These are phyloP conservation scores for Vollenhovia emeryi DNA, from an alignment of 1,140 invertebrate genomes.

Conservation along the genomic window DNA sequence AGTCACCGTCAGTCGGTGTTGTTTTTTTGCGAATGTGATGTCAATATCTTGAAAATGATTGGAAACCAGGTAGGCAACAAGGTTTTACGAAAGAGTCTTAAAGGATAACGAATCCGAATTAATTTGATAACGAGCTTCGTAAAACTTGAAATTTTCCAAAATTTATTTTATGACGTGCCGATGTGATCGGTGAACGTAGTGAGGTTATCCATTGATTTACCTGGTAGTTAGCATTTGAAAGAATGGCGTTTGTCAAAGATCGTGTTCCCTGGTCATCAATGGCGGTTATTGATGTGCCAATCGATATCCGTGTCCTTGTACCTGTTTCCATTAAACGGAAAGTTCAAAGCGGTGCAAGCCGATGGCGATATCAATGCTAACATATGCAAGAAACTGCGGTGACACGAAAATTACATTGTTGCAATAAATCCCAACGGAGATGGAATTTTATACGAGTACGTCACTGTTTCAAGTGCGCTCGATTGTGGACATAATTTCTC, in stretches of 20 bases:
- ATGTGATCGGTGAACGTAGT: background rate
- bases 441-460: conserved; percentile 26
- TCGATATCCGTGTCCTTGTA: conserved; percentile 16
- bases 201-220: background rate
- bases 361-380: conserved; percentile 7
- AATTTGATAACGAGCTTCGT: background rate
- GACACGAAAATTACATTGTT: conserved; percentile 17
- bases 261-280: background rate
- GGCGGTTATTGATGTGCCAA: background rate
- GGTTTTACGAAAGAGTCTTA: background rate
- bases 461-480: background rate
- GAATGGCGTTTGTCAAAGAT: background rate
- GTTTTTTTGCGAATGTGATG: background rate
- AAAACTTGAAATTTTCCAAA: background rate
- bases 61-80: background rate
- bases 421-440: conserved; percentile 4
- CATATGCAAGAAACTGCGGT: background rate
- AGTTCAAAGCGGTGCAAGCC: conserved; percentile 18
- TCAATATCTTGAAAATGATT: background rate
- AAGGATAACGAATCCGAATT: background rate
- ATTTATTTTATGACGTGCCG: background rate
- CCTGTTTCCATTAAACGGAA: conserved; percentile 6
- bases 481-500: background rate
- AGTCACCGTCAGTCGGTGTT: background rate
- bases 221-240: conserved; percentile 3